Evolutionary conservation across 2,888 invertebrate species (phyloP).

Genomic region (Sinelater perroti): DNA sequence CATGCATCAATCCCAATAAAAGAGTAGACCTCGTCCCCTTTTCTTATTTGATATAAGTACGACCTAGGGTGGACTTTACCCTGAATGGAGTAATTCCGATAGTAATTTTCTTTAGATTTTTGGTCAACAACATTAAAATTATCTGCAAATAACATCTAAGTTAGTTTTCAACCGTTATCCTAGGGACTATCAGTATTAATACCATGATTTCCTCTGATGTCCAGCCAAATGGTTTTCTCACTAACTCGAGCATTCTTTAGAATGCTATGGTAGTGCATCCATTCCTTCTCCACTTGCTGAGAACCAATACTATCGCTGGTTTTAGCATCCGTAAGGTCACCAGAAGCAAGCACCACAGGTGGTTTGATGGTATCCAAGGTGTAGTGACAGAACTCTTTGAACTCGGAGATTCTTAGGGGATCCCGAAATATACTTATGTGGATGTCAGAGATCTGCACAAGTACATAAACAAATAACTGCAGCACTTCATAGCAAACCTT

Average conservation of each 20-base stretch:
- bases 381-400: conserved; percentile 80
- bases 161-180: not conserved
- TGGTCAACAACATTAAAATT: conserved; percentile 83
- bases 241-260: conserved; percentile 73
- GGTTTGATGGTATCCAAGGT: conserved; percentile 80
- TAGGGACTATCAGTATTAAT: no score
- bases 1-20: conserved; percentile 90
- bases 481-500: conserved; percentile 40
- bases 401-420: conserved; percentile 75
- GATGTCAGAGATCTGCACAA: conserved; percentile 82
- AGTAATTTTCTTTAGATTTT: conserved; percentile 77
- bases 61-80: conserved; percentile 75
- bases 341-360: conserved; percentile 80
- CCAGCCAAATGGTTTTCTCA: conserved; percentile 82
- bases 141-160: conserved; percentile 68
- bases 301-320: conserved; percentile 81
- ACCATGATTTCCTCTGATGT: conserved; percentile 94
- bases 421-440: conserved; percentile 89
- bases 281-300: conserved; percentile 81
- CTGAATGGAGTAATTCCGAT: conserved; percentile 80
- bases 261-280: conserved; percentile 79
- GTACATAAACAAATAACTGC: conserved; percentile 23
- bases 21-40: conserved; percentile 72
- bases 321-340: conserved; percentile 91
- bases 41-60: conserved; percentile 71